These are phyloP conservation scores for Holothuria leucospilota DNA, from an alignment of 53 echinoderm and acorn worm genomes.

Conservation along the genomic window DNA sequence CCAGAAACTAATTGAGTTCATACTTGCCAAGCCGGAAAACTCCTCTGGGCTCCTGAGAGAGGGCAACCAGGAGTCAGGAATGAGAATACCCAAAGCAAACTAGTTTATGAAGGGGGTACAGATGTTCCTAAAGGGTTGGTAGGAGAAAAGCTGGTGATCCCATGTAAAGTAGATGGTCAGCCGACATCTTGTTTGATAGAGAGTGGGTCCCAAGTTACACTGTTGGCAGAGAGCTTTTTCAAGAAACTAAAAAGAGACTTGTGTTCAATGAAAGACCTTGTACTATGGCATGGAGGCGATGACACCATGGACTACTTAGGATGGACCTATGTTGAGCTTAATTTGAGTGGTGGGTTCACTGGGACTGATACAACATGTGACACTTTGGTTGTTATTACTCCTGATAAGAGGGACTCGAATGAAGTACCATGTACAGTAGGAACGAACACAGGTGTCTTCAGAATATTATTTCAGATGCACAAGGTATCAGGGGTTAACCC, in stretches of 20 bases:
- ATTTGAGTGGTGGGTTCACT: neutral
- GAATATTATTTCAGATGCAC: neutral
- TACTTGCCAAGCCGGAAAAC: constrained; percentile 58
- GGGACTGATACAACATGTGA: constrained; percentile 3
- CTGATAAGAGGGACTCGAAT: constrained; percentile 10
- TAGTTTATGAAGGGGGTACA: neutral
- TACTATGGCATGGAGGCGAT: constrained; percentile 53
- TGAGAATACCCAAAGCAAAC: neutral
- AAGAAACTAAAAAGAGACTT: constrained; percentile 25
- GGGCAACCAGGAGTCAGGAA: constrained; percentile 46
- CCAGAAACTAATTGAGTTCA: constrained; percentile 50
- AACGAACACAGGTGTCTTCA: constrained; percentile 44
- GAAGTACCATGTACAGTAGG: constrained; percentile 27
- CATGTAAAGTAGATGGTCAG: constrained; percentile 60
- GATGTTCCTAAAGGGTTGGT: constrained; percentile 63
- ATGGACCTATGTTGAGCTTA: constrained; percentile 24
- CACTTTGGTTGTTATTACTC: constrained; percentile 42
- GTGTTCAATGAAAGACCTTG: neutral
- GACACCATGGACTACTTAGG: constrained; percentile 52
- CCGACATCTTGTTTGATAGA: constrained; percentile 52
- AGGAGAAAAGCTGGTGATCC: constrained; percentile 49
- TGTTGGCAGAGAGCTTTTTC: constrained; percentile 38
- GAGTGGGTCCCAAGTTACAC: constrained; percentile 68
- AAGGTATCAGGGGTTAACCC: neutral
- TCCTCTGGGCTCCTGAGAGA: constrained; percentile 30